phyloP scores from a whole-genome alignment of 2,888 invertebrate genomes.

The Hydrotaea diabolus region DNA sequence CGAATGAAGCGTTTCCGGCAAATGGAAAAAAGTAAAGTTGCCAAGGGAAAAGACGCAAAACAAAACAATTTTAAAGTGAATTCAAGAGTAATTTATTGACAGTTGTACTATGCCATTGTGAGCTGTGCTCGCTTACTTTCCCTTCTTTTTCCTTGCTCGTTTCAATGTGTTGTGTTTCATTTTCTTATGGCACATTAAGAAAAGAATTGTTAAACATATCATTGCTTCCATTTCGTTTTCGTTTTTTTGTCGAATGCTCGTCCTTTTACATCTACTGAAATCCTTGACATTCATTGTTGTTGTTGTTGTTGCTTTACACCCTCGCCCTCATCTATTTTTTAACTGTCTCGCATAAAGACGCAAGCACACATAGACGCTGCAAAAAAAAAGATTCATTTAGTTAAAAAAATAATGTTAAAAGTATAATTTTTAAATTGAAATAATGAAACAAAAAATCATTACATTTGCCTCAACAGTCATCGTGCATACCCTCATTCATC shows the following conservation, averaged over 20 bases:
- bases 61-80: slow-evolving; percentile 55
- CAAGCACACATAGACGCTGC: not conserved
- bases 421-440: slow-evolving; percentile 59
- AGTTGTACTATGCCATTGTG: slow-evolving; percentile 46
- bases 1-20: not conserved
- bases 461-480: slow-evolving; percentile 28
- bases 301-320: slow-evolving; percentile 24
- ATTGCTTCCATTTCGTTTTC: slow-evolving; percentile 1
- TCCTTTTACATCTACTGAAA: slow-evolving; percentile 19
- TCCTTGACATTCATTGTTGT: slow-evolving; percentile 58
- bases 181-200: slow-evolving; percentile 29
- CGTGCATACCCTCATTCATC: not conserved
- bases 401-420: slow-evolving; percentile 53
- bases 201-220: slow-evolving; percentile 31
- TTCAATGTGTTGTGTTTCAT: not conserved
- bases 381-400: slow-evolving; percentile 47
- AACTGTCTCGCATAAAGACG: not conserved
- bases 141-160: not conserved
- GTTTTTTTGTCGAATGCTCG: not conserved
- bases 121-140: not conserved
- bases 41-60: not conserved
- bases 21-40: not conserved
- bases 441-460: slow-evolving; percentile 30
- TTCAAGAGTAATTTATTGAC: slow-evolving; percentile 58
- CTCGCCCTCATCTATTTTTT: not conserved